These are phyloP conservation scores for Mixornis gularis DNA, from an alignment of 2,113 vertebrate genomes.

Conservation along the genomic window DNA sequence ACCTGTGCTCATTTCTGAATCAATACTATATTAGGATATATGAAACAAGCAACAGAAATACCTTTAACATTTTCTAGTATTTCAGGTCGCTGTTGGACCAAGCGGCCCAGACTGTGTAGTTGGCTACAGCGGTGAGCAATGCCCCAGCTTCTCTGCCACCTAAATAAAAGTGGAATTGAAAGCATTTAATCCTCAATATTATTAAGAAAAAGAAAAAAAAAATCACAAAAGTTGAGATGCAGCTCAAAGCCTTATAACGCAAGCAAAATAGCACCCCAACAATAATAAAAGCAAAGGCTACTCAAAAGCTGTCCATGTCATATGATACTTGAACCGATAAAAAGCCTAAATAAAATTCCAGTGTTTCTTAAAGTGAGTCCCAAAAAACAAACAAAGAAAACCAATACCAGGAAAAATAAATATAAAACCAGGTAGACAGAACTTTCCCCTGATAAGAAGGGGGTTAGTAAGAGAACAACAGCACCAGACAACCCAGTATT, in stretches of 20 bases:
- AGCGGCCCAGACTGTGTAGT: conserved; percentile 88
- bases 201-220: background rate
- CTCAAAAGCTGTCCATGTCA: background rate
- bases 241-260: background rate
- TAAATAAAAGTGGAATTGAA: conserved; percentile 50
- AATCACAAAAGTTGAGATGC: background rate
- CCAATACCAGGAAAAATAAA: background rate
- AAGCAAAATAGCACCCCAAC: background rate
- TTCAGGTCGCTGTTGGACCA: conserved; percentile 85
- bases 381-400: background rate
- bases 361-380: background rate
- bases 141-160: conserved; percentile 97
- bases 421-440: background rate
- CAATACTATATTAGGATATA: background rate
- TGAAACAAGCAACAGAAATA: conserved; percentile 42
- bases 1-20: background rate
- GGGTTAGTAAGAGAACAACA: background rate
- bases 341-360: background rate
- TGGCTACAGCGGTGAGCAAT: conserved; percentile 87
- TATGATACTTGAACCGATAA: background rate
- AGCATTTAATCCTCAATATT: background rate
- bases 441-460: background rate
- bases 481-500: background rate
- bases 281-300: background rate
- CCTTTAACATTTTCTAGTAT: conserved; percentile 82